Evolutionary conservation across 1,140 invertebrate species (phyloP).

Genomic region (Idris sp.): DNA sequence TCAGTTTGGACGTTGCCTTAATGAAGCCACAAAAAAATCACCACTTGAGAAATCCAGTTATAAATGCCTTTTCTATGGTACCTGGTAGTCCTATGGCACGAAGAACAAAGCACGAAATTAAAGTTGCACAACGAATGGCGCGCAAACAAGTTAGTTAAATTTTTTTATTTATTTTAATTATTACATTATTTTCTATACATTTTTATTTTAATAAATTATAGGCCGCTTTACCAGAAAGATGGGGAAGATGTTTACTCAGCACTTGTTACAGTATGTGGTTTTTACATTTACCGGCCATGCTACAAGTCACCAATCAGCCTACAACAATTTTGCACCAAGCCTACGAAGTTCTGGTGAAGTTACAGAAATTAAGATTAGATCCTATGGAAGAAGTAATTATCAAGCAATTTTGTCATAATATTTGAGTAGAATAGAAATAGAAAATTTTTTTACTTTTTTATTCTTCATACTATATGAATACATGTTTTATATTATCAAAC

Average conservation of each 20-base stretch:
- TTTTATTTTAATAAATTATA: conserved; percentile 49
- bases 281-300: conserved; percentile 86
- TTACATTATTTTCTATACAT: not conserved
- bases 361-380: conserved; percentile 85
- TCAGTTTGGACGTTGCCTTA: conserved; percentile 80
- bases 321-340: conserved; percentile 89
- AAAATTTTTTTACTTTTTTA: too few relatives aligned
- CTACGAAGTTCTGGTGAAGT: conserved; percentile 91
- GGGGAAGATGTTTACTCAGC: conserved; percentile 93
- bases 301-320: conserved; percentile 80
- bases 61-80: conserved; percentile 75
- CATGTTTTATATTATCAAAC: too few relatives aligned
- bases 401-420: too few relatives aligned
- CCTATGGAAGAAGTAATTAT: conserved; percentile 92
- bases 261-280: conserved; percentile 98
- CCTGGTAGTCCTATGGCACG: conserved; percentile 94
- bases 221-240: conserved; percentile 84
- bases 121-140: conserved; percentile 92
- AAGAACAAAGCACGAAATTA: conserved; percentile 96
- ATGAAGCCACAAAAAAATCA: conserved; percentile 78
- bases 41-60: conserved; percentile 70
- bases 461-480: too few relatives aligned
- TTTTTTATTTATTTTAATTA: not conserved
- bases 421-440: too few relatives aligned
- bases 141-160: conserved; percentile 80